Percentiles rank a stretch among this genome's conserved stretches.
Conservation (phyloP, 2,113 vertebrate genomes). For the Xenopus tropicalis region UCB_Xtro_10.0 CM004446.2:86626501-86627000, state of each 20-base stretch:
- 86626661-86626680: conserved; percentile 68
- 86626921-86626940: background rate
- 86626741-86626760: conserved; percentile 25
- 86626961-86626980: no score
- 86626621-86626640: conserved; percentile 73
- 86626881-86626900: background rate
- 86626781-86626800: background rate
- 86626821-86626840: background rate
- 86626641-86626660: conserved; percentile 53
- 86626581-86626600: conserved; percentile 67
- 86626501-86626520: background rate
- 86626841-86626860: background rate
- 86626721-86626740: conserved; percentile 29
- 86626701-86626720: conserved; percentile 63
- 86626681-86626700: conserved; percentile 49
- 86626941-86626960: background rate
- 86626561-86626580: conserved; percentile 67
- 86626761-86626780: background rate
- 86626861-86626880: background rate
- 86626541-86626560: conserved; percentile 59
- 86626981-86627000: no score
- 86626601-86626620: conserved; percentile 73
- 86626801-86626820: background rate
- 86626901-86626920: background rate
- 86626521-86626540: conserved; percentile 49